phyloP scores from a whole-genome alignment of 2,888 invertebrate species.

The Polyommatus iphigenia region DNA sequence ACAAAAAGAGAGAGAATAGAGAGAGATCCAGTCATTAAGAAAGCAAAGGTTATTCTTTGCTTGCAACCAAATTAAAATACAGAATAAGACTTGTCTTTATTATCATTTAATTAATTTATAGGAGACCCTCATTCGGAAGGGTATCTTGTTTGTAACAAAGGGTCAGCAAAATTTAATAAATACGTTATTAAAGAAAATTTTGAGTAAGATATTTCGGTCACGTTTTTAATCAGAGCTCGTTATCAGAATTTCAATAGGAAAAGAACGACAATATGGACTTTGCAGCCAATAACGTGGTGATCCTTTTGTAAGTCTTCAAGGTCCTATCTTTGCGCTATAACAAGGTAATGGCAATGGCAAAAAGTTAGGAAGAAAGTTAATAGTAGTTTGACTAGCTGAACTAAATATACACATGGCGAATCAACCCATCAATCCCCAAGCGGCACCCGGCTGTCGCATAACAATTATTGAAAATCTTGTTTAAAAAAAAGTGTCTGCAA shows the following conservation, averaged over 20 bases:
- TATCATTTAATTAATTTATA: background rate
- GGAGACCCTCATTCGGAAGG: background rate
- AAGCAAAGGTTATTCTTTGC: background rate
- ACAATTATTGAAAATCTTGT: no score
- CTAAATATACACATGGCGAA: no score
- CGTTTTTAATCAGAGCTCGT: background rate
- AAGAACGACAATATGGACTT: background rate
- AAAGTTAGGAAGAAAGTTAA: no score
- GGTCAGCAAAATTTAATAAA: constrained; percentile 3
- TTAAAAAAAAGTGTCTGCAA: no score
- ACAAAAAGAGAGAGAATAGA: background rate
- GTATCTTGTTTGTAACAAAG: background rate
- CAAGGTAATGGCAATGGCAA: no score
- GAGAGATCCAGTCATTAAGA: background rate
- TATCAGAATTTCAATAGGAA: background rate
- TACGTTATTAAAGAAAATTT: constrained; percentile 7
- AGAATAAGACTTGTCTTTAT: background rate
- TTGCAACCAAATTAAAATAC: background rate
- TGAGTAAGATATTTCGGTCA: background rate
- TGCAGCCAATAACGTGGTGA: background rate
- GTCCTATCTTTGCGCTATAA: background rate
- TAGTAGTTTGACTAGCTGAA: no score
- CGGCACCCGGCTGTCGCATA: no score
- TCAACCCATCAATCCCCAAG: no score
- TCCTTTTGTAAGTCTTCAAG: background rate